A percentile compares a stretch with the other conserved stretches of the same genome.
Conservation (phyloP, 2,888 invertebrate genomes). For the Pollenia griseotomentosa region DNA sequence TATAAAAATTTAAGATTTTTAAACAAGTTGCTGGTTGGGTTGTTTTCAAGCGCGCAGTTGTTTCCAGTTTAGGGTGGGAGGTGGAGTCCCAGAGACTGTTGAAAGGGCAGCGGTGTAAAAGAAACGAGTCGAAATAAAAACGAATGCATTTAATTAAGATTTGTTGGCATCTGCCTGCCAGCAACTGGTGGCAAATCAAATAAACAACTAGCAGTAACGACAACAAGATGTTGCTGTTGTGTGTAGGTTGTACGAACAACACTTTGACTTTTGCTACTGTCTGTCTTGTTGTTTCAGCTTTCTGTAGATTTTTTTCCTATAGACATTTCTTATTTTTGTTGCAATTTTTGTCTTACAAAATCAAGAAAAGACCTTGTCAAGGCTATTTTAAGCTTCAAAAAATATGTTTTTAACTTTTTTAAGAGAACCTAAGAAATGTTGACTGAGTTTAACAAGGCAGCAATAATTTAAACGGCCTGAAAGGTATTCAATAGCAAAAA, state of each 20-base stretch:
- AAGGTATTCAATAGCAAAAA: slow-evolving; percentile 3
- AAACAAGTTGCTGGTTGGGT: slow-evolving; percentile 52
- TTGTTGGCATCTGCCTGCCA: slow-evolving; percentile 67
- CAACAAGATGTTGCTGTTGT: slow-evolving; percentile 30
- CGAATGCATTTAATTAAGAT: slow-evolving; percentile 71
- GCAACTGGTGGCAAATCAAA: slow-evolving; percentile 55
- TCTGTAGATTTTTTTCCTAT: not conserved
- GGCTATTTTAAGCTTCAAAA: slow-evolving; percentile 64
- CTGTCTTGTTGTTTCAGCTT: not conserved
- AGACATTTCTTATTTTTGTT: slow-evolving; percentile 10
- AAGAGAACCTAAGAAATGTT: not conserved
- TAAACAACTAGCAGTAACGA: slow-evolving; percentile 28
- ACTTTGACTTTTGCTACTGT: slow-evolving; percentile 55
- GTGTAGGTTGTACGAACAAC: slow-evolving; percentile 56
- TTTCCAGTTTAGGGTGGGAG: slow-evolving; percentile 26
- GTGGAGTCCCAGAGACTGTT: not conserved
- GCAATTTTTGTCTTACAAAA: slow-evolving; percentile 45
- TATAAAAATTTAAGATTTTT: slow-evolving; percentile 49
- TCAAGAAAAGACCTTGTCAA: slow-evolving; percentile 71
- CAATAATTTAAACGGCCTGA: not conserved
- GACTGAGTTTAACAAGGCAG: slow-evolving; percentile 16
- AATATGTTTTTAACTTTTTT: not conserved
- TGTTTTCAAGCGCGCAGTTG: not conserved
- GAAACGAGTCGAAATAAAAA: slow-evolving; percentile 44
- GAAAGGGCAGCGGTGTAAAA: slow-evolving; percentile 45